Percentiles rank a stretch among this genome's conserved stretches.
phyloP scores from a whole-genome alignment of 2,888 invertebrate species.

The Tridacna crocea region DNA sequence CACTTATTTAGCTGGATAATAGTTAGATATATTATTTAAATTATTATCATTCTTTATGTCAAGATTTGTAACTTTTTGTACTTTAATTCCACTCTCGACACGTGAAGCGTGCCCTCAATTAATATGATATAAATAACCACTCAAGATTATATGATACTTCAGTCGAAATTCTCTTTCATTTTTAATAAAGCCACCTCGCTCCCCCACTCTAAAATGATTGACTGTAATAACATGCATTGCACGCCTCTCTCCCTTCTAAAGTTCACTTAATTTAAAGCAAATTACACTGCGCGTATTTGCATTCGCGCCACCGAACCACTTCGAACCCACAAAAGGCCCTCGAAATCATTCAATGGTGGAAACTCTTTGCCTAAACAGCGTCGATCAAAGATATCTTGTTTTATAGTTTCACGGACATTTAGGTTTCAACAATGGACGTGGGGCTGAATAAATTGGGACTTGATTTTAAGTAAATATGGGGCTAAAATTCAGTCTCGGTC shows the following conservation, averaged over 20 bases:
- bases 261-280: constrained; percentile 41
- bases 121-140: constrained; percentile 10
- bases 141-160: constrained; percentile 5
- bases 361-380: constrained; percentile 46
- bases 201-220: constrained; percentile 36
- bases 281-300: constrained; percentile 49
- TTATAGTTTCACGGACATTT: constrained; percentile 70
- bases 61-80: not conserved
- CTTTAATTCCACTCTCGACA: not conserved
- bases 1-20: no score
- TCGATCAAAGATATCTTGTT: constrained; percentile 63
- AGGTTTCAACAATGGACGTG: constrained; percentile 64
- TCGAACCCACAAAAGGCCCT: constrained; percentile 54
- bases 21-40: no score
- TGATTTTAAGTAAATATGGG: constrained; percentile 60
- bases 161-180: constrained; percentile 12
- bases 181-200: constrained; percentile 11
- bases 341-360: constrained; percentile 59
- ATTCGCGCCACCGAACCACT: constrained; percentile 38
- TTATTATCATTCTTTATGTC: not conserved
- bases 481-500: not conserved
- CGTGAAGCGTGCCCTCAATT: not conserved
- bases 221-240: constrained; percentile 37
- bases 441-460: constrained; percentile 62
- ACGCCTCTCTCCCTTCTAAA: constrained; percentile 36